Evolutionary conservation across 2,888 invertebrate genomes (phyloP).

Genomic region (Euzophera pinguis): DNA sequence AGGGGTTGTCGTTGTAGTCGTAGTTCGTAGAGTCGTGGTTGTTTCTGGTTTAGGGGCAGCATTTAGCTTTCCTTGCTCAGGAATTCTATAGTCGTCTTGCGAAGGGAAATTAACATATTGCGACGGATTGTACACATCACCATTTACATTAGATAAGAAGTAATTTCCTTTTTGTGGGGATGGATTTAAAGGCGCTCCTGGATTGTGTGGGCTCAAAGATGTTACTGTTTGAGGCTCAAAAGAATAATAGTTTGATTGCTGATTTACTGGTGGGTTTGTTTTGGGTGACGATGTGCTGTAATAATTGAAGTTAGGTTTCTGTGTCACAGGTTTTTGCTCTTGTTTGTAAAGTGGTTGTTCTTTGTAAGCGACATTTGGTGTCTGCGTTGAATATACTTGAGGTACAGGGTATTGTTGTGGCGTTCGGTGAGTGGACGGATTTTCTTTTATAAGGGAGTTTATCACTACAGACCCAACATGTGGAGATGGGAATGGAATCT

Average conservation of each 20-base stretch:
- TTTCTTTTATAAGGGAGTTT: conserved; percentile 60
- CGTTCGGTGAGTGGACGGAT: neutral
- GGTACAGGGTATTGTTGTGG: conserved; percentile 26
- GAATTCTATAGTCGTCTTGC: conserved; percentile 33
- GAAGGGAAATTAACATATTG: conserved; percentile 43
- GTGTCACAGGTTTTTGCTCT: conserved; percentile 56
- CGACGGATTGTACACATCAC: conserved; percentile 44
- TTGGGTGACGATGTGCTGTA: conserved; percentile 65
- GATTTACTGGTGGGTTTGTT: conserved; percentile 36
- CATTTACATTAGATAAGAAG: conserved; percentile 44
- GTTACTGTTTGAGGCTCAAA: conserved; percentile 67
- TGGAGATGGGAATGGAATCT: conserved; percentile 91
- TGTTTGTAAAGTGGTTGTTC: conserved; percentile 36
- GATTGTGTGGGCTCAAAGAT: conserved; percentile 45
- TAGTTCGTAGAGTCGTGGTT: conserved; percentile 42
- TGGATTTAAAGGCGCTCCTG: conserved; percentile 32
- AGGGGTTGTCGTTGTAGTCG: conserved; percentile 48
- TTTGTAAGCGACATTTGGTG: conserved; percentile 39
- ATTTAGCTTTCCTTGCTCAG: conserved; percentile 32
- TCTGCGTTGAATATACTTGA: conserved; percentile 27
- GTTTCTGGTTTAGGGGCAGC: conserved; percentile 42
- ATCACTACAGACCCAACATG: conserved; percentile 93
- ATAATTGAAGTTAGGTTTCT: conserved; percentile 63
- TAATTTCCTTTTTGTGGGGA: conserved; percentile 51
- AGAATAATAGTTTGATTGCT: conserved; percentile 60